Percentiles rank a stretch among this genome's conserved stretches.
Conservation (phyloP, 1,140 invertebrate genomes). For the Trialeurodes vaporariorum region DNA sequence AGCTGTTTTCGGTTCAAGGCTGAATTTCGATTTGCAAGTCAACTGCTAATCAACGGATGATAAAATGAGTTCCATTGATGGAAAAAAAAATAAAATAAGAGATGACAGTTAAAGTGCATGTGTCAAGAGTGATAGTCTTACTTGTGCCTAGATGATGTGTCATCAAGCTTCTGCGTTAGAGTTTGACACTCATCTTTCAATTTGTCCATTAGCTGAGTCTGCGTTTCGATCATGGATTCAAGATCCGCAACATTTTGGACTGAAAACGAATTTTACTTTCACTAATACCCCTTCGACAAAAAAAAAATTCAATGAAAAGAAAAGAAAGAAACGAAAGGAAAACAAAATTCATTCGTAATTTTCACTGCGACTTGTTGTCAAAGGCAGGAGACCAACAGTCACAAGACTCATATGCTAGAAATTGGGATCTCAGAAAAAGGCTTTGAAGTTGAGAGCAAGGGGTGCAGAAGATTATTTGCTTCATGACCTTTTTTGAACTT, state of each 20-base stretch:
- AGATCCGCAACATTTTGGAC: slow-evolving; percentile 60
- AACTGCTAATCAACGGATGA: too few relatives aligned
- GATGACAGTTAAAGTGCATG: not conserved
- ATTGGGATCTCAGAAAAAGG: too few relatives aligned
- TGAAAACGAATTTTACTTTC: slow-evolving; percentile 25
- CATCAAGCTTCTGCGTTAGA: slow-evolving; percentile 72
- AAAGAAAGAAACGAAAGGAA: slow-evolving; percentile 6
- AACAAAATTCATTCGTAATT: too few relatives aligned
- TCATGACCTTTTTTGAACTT: too few relatives aligned
- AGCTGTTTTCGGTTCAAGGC: too few relatives aligned
- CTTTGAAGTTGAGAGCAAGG: too few relatives aligned
- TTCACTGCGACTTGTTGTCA: too few relatives aligned
- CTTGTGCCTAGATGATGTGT: slow-evolving; percentile 69
- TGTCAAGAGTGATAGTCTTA: slow-evolving; percentile 38
- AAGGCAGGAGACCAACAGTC: too few relatives aligned
- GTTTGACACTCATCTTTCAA: slow-evolving; percentile 70
- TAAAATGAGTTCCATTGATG: too few relatives aligned
- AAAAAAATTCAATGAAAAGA: slow-evolving; percentile 4
- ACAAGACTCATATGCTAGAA: too few relatives aligned
- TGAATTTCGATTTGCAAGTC: too few relatives aligned
- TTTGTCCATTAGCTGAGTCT: slow-evolving; percentile 78
- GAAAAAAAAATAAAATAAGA: not conserved
- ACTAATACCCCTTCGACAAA: slow-evolving; percentile 18
- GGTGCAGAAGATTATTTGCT: too few relatives aligned
- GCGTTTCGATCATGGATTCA: slow-evolving; percentile 70